These are phyloP conservation scores for Harpalus rubripes DNA, from an alignment of 2,888 invertebrate species.

Conservation along the genomic window DNA sequence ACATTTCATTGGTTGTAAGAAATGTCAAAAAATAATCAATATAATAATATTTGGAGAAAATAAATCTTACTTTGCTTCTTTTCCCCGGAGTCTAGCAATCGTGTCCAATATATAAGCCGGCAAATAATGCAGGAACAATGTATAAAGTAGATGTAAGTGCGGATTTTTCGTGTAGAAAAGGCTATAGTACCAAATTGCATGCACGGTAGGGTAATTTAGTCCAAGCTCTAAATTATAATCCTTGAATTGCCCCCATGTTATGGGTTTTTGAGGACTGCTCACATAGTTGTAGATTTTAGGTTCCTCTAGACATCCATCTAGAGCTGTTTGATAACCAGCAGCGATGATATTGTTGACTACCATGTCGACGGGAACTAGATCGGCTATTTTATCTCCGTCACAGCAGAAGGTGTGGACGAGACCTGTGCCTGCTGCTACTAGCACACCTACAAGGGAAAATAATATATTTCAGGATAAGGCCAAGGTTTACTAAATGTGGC, in stretches of 20 bases:
- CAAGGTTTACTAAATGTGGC: no score
- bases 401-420: constrained; percentile 85
- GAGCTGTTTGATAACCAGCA: constrained; percentile 79
- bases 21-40: no score
- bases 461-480: background rate
- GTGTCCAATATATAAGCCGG: constrained; percentile 82
- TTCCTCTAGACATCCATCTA: constrained; percentile 70
- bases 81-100: constrained; percentile 78
- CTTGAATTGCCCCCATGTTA: constrained; percentile 86
- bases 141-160: constrained; percentile 80
- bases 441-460: constrained; percentile 73
- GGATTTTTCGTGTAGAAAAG: constrained; percentile 82
- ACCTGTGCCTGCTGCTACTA: constrained; percentile 86
- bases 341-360: constrained; percentile 87
- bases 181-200: constrained; percentile 84
- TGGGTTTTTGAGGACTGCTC: constrained; percentile 87
- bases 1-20: no score
- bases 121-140: constrained; percentile 82
- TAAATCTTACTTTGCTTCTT: constrained; percentile 78
- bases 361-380: constrained; percentile 90
- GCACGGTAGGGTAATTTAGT: constrained; percentile 79
- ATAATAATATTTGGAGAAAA: constrained; percentile 64
- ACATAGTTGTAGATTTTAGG: constrained; percentile 90
- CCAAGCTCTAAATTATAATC: constrained; percentile 80
- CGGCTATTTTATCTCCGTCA: constrained; percentile 82